Base-by-base conservation (phyloP, 2,113 vertebrate genomes). In the Suricata suricatta region DNA sequence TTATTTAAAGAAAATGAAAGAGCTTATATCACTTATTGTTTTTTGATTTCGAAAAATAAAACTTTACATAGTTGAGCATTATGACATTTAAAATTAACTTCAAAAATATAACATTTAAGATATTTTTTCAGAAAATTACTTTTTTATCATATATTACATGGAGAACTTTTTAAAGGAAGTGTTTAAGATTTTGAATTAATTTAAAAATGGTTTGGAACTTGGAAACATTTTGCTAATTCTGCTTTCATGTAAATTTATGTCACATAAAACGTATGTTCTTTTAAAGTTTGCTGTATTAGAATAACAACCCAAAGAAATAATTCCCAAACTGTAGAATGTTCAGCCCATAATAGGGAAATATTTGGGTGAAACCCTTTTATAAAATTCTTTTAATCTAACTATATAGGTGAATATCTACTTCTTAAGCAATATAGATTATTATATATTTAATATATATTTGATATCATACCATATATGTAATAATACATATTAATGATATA, bases 111-210 rank as follows among this genome's bases (percentile, higher is more conserved):
- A 41, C 76, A 69, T 86, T 44, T 90, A 85, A 89, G 88, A 72
- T 85, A 41, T 41, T 57, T 17, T 85, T 92, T 91, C n/a, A 63
- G 16, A 85, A 88, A 90, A 64, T 27, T 41, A 57, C 47, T 82
- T 92, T 68, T 68, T 94, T 93, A 60, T 54, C 16, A 63, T 44
- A 92, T 76, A 27, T 2, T 68, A 50, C 5, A 87, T 7, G 57
- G 21, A 72, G 13, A 81, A 52, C 3, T 23, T 87, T 76, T 95
- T 90, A 83, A 94, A 82, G 3, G 47, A 83, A 79, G 13, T 44
- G 80, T 76, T 94, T 80, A 89, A 89, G 63, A 63, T 92, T 92
- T 72, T 35, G 68, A 84, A 84, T 94, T 87, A 74, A 93, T 71
- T 33, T 90, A 31, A 95, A 95, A 86, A 69, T 16, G 13, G 17